Evolutionary conservation across 2,797 vertebrate genomes (phyloP).

Genomic region (Anguilla pacifica): DNA sequence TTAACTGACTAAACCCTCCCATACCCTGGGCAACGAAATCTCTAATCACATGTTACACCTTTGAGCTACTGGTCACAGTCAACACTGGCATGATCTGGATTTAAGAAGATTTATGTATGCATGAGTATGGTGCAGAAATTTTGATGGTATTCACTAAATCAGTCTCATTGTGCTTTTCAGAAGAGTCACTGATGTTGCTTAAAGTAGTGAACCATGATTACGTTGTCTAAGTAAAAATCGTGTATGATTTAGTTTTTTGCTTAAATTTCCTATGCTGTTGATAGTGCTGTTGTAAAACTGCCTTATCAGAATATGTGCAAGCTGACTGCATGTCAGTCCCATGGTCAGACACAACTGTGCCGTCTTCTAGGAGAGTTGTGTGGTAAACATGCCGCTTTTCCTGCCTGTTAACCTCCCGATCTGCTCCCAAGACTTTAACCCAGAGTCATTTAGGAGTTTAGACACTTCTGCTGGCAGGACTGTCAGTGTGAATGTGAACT

Average conservation of each 20-base stretch:
- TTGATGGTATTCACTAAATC: too few species aligned
- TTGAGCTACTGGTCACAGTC: too few species aligned
- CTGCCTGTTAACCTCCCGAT: constrained; percentile 20
- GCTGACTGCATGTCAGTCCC: neutral
- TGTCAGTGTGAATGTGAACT: constrained; percentile 83
- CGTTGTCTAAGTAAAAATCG: too few species aligned
- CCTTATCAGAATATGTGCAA: neutral
- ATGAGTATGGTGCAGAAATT: too few species aligned
- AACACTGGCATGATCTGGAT: too few species aligned
- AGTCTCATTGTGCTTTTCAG: too few species aligned
- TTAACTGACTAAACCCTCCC: too few species aligned
- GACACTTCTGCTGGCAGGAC: constrained; percentile 74
- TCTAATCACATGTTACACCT: accelerated
- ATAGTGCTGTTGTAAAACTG: neutral
- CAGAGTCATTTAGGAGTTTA: constrained; percentile 73
- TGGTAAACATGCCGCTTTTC: neutral
- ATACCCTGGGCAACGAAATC: too few species aligned
- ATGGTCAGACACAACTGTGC: neutral
- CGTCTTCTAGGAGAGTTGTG: neutral
- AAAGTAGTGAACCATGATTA: too few species aligned
- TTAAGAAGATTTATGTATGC: too few species aligned
- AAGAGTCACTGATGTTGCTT: too few species aligned
- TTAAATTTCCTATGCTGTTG: neutral
- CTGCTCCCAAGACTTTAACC: constrained; percentile 59
- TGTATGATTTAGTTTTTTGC: neutral